phyloP scores from a whole-genome alignment of 1,140 invertebrate species.

The Grapholita molesta region DNA sequence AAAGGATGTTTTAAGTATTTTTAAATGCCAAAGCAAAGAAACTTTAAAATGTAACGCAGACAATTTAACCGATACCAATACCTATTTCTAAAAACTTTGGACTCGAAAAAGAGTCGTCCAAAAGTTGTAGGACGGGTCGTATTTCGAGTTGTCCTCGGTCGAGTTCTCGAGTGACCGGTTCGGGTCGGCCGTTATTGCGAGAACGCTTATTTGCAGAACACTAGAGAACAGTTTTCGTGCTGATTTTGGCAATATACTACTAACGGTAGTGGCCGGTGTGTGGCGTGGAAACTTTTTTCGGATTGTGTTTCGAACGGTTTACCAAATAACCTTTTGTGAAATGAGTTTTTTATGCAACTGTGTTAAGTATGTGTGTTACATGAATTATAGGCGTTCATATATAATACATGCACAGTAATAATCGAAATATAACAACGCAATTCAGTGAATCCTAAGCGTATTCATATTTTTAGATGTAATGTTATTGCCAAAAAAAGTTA shows the following conservation, averaged over 20 bases:
- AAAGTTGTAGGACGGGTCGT: constrained; percentile 47
- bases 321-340: neutral
- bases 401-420: neutral
- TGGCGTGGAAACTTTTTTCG: constrained; percentile 21
- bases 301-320: constrained; percentile 8
- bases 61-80: neutral
- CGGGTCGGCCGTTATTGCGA: constrained; percentile 45
- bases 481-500: too few relatives aligned
- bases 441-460: too few relatives aligned
- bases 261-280: constrained; percentile 15
- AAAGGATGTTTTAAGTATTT: neutral
- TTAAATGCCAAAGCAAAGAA: neutral
- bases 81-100: constrained; percentile 41
- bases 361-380: neutral
- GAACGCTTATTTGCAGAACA: constrained; percentile 55
- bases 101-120: constrained; percentile 58
- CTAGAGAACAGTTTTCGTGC: constrained; percentile 51
- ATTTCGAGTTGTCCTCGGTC: constrained; percentile 51
- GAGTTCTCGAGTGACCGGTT: constrained; percentile 54
- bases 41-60: neutral
- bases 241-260: constrained; percentile 60
- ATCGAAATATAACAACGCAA: too few relatives aligned
- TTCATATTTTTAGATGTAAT: too few relatives aligned
- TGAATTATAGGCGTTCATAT: too few relatives aligned
- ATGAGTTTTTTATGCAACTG: neutral